Evolutionary conservation across 2,888 invertebrate species (phyloP).

Genomic region (Portevinia maculata): DNA sequence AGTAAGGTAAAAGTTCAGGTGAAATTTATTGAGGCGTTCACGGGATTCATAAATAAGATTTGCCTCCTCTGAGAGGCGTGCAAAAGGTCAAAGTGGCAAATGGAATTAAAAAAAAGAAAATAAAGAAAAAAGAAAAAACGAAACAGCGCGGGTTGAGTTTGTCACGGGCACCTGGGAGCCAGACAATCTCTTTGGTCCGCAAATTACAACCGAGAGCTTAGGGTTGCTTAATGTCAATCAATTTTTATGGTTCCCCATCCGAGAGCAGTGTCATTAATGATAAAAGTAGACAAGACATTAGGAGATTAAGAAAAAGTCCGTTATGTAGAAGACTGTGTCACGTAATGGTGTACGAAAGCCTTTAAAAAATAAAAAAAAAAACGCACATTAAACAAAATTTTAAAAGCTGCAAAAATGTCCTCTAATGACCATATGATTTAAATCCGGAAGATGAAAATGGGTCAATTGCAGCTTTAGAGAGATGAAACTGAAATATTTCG

Average conservation of each 20-base stretch:
- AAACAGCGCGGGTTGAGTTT: slow-evolving; percentile 12
- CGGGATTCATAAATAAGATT: slow-evolving; percentile 49
- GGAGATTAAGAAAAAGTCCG: slow-evolving; percentile 29
- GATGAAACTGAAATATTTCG: slow-evolving; percentile 1
- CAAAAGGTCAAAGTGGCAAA: slow-evolving; percentile 41
- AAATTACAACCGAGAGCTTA: slow-evolving; percentile 18
- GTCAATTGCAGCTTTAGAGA: slow-evolving; percentile 13
- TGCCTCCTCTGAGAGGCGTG: slow-evolving; percentile 8
- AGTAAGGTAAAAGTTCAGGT: slow-evolving; percentile 45
- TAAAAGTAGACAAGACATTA: slow-evolving; percentile 32
- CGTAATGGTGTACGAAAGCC: slow-evolving; percentile 9
- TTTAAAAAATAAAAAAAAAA: slow-evolving; percentile 16
- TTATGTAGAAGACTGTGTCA: background rate
- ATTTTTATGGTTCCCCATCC: slow-evolving; percentile 29
- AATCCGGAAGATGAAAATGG: slow-evolving; percentile 1
- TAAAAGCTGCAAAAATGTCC: slow-evolving; percentile 19
- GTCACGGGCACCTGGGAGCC: slow-evolving; percentile 12
- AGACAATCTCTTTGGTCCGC: slow-evolving; percentile 6
- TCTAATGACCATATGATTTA: slow-evolving; percentile 14
- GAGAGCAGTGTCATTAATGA: slow-evolving; percentile 27
- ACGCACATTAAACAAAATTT: slow-evolving; percentile 7
- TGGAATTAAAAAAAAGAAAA: slow-evolving; percentile 41
- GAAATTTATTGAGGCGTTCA: slow-evolving; percentile 56
- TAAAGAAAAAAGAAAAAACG: background rate
- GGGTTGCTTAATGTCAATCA: slow-evolving; percentile 48